Conservation (phyloP, 1,140 invertebrate genomes). For the Penaeus vannamei region DNA sequence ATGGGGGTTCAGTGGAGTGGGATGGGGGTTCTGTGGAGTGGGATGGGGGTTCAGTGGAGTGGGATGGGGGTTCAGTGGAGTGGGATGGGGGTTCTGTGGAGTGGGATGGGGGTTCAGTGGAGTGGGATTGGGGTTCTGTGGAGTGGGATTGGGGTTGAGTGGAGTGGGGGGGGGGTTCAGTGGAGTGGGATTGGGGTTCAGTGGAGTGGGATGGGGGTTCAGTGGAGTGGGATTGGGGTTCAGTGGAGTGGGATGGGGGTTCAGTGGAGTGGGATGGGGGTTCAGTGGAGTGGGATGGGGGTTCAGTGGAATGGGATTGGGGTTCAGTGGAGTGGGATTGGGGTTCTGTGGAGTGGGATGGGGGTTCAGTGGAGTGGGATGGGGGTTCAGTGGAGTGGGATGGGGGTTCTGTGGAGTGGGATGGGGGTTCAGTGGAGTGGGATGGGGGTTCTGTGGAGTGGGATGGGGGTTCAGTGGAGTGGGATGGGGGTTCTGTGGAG, state of each 20-base stretch:
- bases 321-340: constrained; percentile 76
- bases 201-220: constrained; percentile 6
- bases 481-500: neutral
- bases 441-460: neutral
- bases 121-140: neutral
- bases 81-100: neutral
- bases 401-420: neutral
- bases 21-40: neutral
- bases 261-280: neutral
- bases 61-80: constrained; percentile 77
- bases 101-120: neutral
- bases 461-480: neutral
- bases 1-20: neutral
- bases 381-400: neutral
- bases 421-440: constrained; percentile 77
- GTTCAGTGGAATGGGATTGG: too few species aligned
- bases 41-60: neutral
- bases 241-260: neutral
- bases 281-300: neutral
- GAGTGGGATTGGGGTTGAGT: neutral
- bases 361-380: neutral
- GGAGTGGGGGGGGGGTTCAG: too few species aligned
- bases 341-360: neutral
- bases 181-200: constrained; percentile 76
- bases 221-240: neutral